Base-by-base conservation (phyloP, 2,888 invertebrate species). In the Malachius bipustulatus region DNA sequence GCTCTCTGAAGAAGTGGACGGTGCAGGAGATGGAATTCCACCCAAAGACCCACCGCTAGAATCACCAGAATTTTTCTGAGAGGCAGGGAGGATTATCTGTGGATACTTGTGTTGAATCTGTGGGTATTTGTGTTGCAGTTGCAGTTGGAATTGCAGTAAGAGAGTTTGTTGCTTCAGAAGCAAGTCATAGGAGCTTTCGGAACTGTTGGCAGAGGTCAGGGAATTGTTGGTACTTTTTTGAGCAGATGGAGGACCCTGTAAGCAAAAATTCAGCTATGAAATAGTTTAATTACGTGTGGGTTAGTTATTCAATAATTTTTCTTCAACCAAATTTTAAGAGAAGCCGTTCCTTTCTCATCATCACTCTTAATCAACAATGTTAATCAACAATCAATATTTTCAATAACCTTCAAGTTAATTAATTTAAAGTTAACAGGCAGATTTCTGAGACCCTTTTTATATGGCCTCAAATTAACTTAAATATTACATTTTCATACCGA, bases 101-200 rank as follows among this genome's bases (percentile, higher is more conserved):
- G 82, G 81, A 58, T 79, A 81, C 67, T 83, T 85, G 54, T 85
- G 82, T 51, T 85, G 78, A 44, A 85, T 77, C 63, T 84, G 82
- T 27, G 82, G 81, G 58, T 79, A 81, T 67, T 83, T 85, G 54
- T 85, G 82, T 51, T 85, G 78, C 61, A 75, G 70, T 57, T 89
- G 85, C 40, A 88, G 64, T 59, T 84, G 82, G 73, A 79, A 82
- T 60, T 89, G 88, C 35, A 96, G 73, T 40, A 94, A 76, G 49
- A 96, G 64, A 57, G 93, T 93, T 58, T 96, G 96, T 56, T 96
- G 96, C 55, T 94, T 87, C 42, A 96, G 69, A 35, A 93, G 72
- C 47, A 93, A 64, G 60, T 93, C 89, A 62, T 93, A 93, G 4
- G 87, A 85, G 4, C 87, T 88, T 63, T 91, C 90, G 14, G 67